Conservation (phyloP, 2,888 invertebrate species). For the Hypolimnas misippus region DNA sequence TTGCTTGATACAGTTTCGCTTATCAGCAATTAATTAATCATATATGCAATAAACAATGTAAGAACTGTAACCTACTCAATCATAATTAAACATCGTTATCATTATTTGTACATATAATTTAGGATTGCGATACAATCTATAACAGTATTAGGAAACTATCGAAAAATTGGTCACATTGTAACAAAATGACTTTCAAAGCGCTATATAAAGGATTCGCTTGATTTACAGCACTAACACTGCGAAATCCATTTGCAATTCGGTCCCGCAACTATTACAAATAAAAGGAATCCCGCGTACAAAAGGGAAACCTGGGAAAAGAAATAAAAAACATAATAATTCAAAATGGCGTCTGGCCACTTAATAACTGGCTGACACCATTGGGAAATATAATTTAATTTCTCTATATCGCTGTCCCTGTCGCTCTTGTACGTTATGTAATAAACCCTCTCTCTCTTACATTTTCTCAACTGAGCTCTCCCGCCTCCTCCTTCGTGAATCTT, state of each 20-base stretch:
- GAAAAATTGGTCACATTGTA: neutral
- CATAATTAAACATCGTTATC: no score
- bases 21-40: no score
- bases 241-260: constrained; percentile 69
- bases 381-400: constrained; percentile 85
- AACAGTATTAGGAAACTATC: neutral
- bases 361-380: constrained; percentile 85
- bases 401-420: constrained; percentile 62
- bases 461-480: constrained; percentile 61
- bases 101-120: no score
- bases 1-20: no score
- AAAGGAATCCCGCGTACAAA: constrained; percentile 76
- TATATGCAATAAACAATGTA: no score
- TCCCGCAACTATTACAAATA: constrained; percentile 78
- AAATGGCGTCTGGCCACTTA: constrained; percentile 85
- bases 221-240: constrained; percentile 61
- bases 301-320: constrained; percentile 74
- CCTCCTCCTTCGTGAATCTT: constrained; percentile 58
- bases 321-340: constrained; percentile 82
- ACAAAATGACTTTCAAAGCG: constrained; percentile 39
- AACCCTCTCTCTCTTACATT: constrained; percentile 62
- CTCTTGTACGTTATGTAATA: constrained; percentile 48
- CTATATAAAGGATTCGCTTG: constrained; percentile 52
- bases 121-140: no score
- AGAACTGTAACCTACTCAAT: no score